Base-by-base conservation (phyloP, 2,113 vertebrate species). In the Trematomus loennbergii region DNA sequence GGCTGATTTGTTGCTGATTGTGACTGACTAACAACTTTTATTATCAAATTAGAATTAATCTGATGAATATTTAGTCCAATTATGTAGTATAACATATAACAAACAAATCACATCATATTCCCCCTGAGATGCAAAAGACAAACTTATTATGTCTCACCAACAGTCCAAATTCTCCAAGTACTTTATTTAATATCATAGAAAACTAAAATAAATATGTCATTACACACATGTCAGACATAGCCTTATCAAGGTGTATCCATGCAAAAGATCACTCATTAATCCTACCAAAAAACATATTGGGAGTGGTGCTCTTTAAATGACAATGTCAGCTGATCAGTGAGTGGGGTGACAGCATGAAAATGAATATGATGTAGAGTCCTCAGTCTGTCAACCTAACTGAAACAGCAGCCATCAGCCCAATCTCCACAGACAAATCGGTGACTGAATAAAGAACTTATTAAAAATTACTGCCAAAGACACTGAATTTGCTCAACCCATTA, bases 271-370 rank as follows among this genome's bases (percentile, higher is more conserved):
- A 57, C 65, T 81, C 57, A 72, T 75, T 60, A 65, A 76, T 55
- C 46, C 45, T 4, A n/a, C 3, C 2, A 67, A 50, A 78, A 54
- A 85, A 52, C 61, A 72, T 64, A 46, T 17, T 65, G 77, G 89
- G 88, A 91, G 88, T 85, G 82, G 81, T 76, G 33, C 80, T 72
- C 53, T 81, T 59, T 36, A 83, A 81, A 79, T 29, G 71, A 86
- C 50, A 43, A 18, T 78, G 78, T 87, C 78, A 78, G 82, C 84
- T 87, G 75, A 88, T 84, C 78, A 59, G 62, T 71, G 72, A 79
- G 59, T 25, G 40, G 25, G n/a, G 29, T 77, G 75, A 87, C 64
- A 62, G 67, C 71, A 83, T 82, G 58, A 65, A 81, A 83, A 85
- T 75, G 57, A 87, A 73, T 65, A 6, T 74, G 50, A 11, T 72